phyloP scores from a whole-genome alignment of 2,888 invertebrate species.

The Luffia ferchaultella region DNA sequence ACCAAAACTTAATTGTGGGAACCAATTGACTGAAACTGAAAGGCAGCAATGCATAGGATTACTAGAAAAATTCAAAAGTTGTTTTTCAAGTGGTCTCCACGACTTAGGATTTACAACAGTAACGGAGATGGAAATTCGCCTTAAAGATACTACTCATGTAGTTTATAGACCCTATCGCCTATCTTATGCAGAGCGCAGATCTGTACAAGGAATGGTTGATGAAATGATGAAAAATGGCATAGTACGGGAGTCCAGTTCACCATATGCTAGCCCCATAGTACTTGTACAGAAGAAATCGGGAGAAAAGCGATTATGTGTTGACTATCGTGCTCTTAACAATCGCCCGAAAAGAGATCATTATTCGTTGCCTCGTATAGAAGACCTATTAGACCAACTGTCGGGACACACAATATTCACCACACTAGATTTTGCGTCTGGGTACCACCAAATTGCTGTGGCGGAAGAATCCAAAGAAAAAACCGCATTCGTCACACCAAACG shows the following conservation, averaged over 20 bases:
- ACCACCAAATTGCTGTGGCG: constrained; percentile 22
- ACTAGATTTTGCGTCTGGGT: constrained; percentile 20
- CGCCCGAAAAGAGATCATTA: too few relatives aligned
- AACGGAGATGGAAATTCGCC: constrained; percentile 2
- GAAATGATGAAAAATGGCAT: constrained; percentile 3
- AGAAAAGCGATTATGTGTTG: too few relatives aligned
- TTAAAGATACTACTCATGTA: constrained; percentile 8
- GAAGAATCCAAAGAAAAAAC: constrained; percentile 20
- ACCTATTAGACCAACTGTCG: constrained; percentile 20
- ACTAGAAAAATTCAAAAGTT: background rate
- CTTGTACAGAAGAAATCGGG: constrained; percentile 14
- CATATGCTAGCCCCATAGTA: too few relatives aligned
- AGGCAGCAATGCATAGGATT: background rate
- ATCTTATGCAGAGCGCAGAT: constrained; percentile 5
- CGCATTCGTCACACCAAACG: constrained; percentile 24
- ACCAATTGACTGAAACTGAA: background rate
- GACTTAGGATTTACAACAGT: background rate
- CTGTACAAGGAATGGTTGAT: constrained; percentile 7
- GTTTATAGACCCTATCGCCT: constrained; percentile 6
- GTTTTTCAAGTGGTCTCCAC: background rate
- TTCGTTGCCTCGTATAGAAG: constrained; percentile 22
- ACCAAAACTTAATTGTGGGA: background rate
- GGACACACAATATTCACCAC: constrained; percentile 19
- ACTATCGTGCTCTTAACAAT: too few relatives aligned
- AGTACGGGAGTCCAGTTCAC: constrained; percentile 11